Base-by-base conservation (phyloP, 1,140 invertebrate genomes). In the Dendroctonus ponderosae region DNA sequence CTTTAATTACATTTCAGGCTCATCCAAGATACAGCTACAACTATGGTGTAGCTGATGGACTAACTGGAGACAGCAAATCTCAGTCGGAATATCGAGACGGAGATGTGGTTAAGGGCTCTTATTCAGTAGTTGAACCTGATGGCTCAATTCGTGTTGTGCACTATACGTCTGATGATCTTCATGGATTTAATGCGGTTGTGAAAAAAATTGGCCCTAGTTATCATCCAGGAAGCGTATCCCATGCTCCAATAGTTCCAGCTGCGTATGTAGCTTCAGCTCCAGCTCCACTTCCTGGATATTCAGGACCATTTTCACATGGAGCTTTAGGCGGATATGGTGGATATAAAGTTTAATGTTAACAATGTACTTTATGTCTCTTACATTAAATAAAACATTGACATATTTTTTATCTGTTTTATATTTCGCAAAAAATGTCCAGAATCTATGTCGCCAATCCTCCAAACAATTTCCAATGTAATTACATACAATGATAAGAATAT, bases 11-110 rank as follows among this genome's bases (percentile, higher is more conserved):
- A 26, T 74, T 70, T 39, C 62, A 79, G 63, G 81, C 81, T 12
- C 79, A 82, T 63, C 82, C 82, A 11, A 79, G 79, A 69, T 87
- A 87, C 77, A 79, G 81, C 69, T 87, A 86, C 75, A 85, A 85
- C 70, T 87, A 87, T 70, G 85, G 85, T 0, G 84, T 87, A 11
- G 82, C 84, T 68, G 85, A 87, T 70, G 82, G 82, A 15, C 76
- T 83, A 57, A 87, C 86, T 7, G 85, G 85, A 15, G 86, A 87
- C 74, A 82, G 83, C 71, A 86, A 87, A 68, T 81, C 83, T 1
- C 85, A 86, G 71, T 80, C 82, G 51, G 86, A 87, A 71, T 79
- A 82, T 37, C 79, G 85, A 43, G 83, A 86, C 60, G 85, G 85
- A 71, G 82, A 78, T 66, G 76, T 79, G 37, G 82, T 84, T 7